Evolutionary conservation across 2,888 invertebrate species (phyloP).

Genomic region (Agonum fuliginosum): DNA sequence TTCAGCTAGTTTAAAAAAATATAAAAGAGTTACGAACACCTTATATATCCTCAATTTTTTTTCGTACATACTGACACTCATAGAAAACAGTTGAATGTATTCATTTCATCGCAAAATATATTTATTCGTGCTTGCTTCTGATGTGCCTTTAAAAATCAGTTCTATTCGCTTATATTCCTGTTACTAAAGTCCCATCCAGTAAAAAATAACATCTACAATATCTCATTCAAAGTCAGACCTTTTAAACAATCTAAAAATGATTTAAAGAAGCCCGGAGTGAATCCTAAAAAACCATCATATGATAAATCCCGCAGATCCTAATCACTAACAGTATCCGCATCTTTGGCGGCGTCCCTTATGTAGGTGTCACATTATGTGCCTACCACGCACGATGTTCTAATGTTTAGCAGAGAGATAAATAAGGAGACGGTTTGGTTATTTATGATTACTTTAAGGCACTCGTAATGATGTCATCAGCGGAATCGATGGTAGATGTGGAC

Average conservation of each 20-base stretch:
- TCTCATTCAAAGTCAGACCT: background rate
- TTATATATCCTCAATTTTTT: too few relatives aligned
- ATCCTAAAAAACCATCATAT: background rate
- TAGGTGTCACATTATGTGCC: constrained; percentile 12
- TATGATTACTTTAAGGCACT: background rate
- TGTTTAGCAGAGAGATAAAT: too few relatives aligned
- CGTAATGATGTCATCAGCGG: constrained; percentile 34
- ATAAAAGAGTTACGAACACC: too few relatives aligned
- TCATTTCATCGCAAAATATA: too few relatives aligned
- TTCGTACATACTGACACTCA: too few relatives aligned
- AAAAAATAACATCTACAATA: too few relatives aligned
- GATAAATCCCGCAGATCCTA: background rate
- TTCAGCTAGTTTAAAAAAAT: too few relatives aligned
- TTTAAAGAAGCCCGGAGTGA: background rate
- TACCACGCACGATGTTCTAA: constrained; percentile 18
- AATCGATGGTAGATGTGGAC: background rate
- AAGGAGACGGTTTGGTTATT: background rate
- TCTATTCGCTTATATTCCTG: too few relatives aligned
- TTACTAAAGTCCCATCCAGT: too few relatives aligned
- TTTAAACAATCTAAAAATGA: background rate
- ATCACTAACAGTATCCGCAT: background rate
- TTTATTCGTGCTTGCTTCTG: too few relatives aligned
- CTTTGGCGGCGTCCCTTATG: constrained; percentile 22
- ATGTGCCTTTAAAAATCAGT: too few relatives aligned
- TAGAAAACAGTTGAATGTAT: too few relatives aligned